phyloP scores from a whole-genome alignment of 2,888 invertebrate genomes.

The Cenopis cana region DNA sequence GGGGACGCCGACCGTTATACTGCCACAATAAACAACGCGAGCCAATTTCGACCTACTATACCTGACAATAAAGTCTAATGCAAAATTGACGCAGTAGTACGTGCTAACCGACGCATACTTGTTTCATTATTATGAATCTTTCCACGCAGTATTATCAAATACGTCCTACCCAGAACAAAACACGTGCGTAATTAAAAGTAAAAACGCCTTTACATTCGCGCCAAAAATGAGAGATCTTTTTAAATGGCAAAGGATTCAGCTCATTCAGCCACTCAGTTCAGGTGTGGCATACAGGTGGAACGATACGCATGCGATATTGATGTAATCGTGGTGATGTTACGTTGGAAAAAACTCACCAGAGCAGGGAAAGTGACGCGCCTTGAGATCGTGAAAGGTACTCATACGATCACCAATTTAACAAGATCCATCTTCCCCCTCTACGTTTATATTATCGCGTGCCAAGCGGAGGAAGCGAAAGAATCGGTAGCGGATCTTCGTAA shows the following conservation, averaged over 20 bases:
- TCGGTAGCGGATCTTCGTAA: slow-evolving; percentile 64
- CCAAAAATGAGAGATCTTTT: slow-evolving; percentile 28
- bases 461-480: slow-evolving; percentile 54
- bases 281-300: slow-evolving; percentile 71
- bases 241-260: slow-evolving; percentile 27
- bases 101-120: slow-evolving; percentile 41
- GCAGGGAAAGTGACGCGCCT: slow-evolving; percentile 82
- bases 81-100: slow-evolving; percentile 7
- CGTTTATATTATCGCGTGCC: slow-evolving; percentile 46
- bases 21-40: slow-evolving; percentile 26
- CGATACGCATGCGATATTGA: slow-evolving; percentile 79
- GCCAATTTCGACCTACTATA: slow-evolving; percentile 5
- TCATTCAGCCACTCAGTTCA: slow-evolving; percentile 52
- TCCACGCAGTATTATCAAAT: slow-evolving; percentile 41
- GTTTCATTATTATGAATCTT: slow-evolving; percentile 42
- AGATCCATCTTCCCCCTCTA: slow-evolving; percentile 64
- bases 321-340: slow-evolving; percentile 79
- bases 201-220: slow-evolving; percentile 11
- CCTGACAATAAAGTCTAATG: neutral
- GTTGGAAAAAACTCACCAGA: slow-evolving; percentile 80
- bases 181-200: slow-evolving; percentile 32
- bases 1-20: slow-evolving; percentile 43
- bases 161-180: slow-evolving; percentile 33
- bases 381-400: slow-evolving; percentile 83
- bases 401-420: slow-evolving; percentile 64